Evolutionary conservation across 2,888 invertebrate genomes (phyloP).

Genomic region (Chrysolina haemoptera): DNA sequence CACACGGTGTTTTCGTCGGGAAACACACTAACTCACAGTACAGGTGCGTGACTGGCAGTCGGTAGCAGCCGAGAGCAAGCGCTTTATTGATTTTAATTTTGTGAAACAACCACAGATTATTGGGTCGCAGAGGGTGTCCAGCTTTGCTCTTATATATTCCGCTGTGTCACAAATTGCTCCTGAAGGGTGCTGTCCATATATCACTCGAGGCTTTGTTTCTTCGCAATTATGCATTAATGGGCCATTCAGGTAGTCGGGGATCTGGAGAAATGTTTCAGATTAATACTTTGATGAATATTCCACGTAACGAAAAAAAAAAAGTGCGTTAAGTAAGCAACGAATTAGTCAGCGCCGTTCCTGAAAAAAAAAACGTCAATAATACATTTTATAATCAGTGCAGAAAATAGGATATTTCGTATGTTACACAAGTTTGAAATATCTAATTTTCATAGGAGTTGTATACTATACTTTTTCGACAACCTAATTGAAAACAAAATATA

Average conservation of each 20-base stretch:
- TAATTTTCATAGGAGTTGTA: too few relatives aligned
- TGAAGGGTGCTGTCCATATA: conserved; percentile 20
- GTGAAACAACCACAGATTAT: conserved; percentile 49
- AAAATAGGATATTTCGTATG: too few relatives aligned
- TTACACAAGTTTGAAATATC: too few relatives aligned
- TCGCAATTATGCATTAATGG: conserved; percentile 12
- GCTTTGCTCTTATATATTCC: conserved; percentile 58
- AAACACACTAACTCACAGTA: conserved; percentile 61
- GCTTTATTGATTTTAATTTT: conserved; percentile 70
- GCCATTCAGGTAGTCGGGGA: conserved; percentile 13
- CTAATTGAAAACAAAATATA: too few relatives aligned
- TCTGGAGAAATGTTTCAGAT: conserved; percentile 6
- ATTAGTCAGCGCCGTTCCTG: too few relatives aligned
- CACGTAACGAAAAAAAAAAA: background rate
- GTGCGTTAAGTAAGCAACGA: too few relatives aligned
- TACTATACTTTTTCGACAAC: too few relatives aligned
- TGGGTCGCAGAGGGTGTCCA: conserved; percentile 57
- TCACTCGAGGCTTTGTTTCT: conserved; percentile 21
- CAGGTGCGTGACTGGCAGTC: conserved; percentile 65
- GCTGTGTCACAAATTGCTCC: conserved; percentile 42
- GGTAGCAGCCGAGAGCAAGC: conserved; percentile 66
- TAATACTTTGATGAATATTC: background rate
- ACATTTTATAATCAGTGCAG: too few relatives aligned
- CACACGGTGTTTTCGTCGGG: conserved; percentile 59
- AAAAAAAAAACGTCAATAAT: too few relatives aligned